A percentile compares a stretch with the other conserved stretches of the same genome.
Evolutionary conservation across 2,888 invertebrate genomes (phyloP).

Genomic region (Spilosoma lubricipeda): DNA sequence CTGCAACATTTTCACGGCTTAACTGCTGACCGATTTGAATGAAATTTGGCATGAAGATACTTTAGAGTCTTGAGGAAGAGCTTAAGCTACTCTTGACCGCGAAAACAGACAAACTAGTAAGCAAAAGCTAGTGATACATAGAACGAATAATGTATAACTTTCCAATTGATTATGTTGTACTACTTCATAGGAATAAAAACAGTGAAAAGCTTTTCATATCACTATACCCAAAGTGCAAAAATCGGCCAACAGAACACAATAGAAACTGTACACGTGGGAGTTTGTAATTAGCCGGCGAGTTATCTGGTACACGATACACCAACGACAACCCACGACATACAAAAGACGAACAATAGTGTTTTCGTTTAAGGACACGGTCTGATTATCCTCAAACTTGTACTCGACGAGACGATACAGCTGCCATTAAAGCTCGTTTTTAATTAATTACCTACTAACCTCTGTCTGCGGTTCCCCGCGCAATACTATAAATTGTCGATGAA

Average conservation of each 20-base stretch:
- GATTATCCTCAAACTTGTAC: conserved; percentile 33
- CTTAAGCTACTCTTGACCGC: too few species aligned
- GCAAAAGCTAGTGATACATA: too few species aligned
- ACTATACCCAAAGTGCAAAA: conserved; percentile 1
- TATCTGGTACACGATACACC: not conserved
- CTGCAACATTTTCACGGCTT: too few species aligned
- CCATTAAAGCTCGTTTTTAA: not conserved
- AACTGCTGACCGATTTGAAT: too few species aligned
- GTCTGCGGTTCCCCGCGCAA: not conserved
- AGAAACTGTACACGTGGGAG: conserved; percentile 11
- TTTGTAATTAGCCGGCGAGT: not conserved
- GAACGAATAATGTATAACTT: too few species aligned
- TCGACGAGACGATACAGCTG: conserved; percentile 18
- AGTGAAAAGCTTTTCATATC: not conserved
- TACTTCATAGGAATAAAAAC: not conserved
- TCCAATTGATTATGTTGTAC: too few species aligned
- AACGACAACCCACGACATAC: conserved; percentile 7
- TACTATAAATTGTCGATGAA: not conserved
- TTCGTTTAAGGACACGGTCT: conserved; percentile 36
- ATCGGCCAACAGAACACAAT: conserved; percentile 8
- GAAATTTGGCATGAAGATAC: too few species aligned
- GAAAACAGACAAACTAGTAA: too few species aligned
- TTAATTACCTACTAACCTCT: not conserved
- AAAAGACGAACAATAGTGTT: conserved; percentile 29
- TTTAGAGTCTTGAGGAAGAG: too few species aligned